Conservation (phyloP, 2,113 vertebrate species). For the Thalassoma bifasciatum region DNA sequence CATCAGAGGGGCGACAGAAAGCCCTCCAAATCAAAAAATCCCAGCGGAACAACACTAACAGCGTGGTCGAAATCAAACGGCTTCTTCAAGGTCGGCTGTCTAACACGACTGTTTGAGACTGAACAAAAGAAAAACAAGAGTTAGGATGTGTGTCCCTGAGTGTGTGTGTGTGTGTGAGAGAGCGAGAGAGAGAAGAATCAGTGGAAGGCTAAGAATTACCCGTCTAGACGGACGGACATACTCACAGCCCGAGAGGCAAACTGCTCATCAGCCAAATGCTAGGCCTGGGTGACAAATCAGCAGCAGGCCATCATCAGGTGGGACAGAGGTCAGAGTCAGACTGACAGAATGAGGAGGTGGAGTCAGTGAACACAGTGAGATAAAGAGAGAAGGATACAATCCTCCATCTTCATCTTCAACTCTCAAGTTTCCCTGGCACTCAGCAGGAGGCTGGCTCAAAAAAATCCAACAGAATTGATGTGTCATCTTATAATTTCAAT, state of each 20-base stretch:
- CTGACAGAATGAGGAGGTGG: too few species aligned
- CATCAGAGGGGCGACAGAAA: constrained; percentile 9
- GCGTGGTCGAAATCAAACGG: constrained; percentile 52
- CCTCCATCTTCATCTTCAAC: neutral
- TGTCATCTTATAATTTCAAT: too few species aligned
- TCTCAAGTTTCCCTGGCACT: neutral
- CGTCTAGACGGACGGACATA: constrained; percentile 46
- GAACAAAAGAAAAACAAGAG: constrained; percentile 15
- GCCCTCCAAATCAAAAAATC: constrained; percentile 30
- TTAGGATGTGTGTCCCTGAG: neutral
- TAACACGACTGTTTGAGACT: constrained; percentile 33
- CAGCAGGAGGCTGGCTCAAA: too few species aligned
- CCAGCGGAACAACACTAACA: constrained; percentile 40
- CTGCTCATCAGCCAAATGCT: constrained; percentile 25
- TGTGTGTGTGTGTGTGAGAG: neutral
- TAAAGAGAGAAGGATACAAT: constrained; percentile 6
- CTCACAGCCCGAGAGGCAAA: constrained; percentile 35
- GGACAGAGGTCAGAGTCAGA: neutral
- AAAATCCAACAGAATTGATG: neutral
- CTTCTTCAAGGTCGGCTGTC: constrained; percentile 54
- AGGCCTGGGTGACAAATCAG: constrained; percentile 41
- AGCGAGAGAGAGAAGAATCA: constrained; percentile 6
- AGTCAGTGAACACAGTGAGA: constrained; percentile 27
- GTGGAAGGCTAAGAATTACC: constrained; percentile 38
- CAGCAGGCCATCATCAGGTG: constrained; percentile 31